phyloP scores from a whole-genome alignment of 2,888 invertebrate genomes.

The Eilema sororculum region DNA sequence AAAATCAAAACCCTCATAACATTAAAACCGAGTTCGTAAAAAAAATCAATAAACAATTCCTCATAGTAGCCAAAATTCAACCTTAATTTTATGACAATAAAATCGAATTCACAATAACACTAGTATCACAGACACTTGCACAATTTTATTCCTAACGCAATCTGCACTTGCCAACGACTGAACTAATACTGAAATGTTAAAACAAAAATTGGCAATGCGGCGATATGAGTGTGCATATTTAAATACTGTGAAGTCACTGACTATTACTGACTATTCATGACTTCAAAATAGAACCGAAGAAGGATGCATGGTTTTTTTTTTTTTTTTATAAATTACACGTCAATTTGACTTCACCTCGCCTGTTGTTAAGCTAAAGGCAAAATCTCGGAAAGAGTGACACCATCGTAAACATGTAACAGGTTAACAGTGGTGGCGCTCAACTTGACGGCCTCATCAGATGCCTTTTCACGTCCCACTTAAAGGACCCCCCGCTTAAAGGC shows the following conservation, averaged over 20 bases:
- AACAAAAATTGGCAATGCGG: constrained; percentile 27
- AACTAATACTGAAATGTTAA: constrained; percentile 34
- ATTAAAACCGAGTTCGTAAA: background rate
- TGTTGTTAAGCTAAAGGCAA: too few species aligned
- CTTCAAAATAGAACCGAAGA: constrained; percentile 15
- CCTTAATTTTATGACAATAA: background rate
- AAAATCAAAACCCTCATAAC: background rate
- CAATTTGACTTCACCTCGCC: too few species aligned
- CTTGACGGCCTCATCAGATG: too few species aligned
- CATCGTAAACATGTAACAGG: too few species aligned
- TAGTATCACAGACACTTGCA: background rate
- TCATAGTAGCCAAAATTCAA: constrained; percentile 20
- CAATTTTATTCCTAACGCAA: constrained; percentile 7
- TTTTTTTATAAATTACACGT: too few species aligned
- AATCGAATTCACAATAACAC: constrained; percentile 17
- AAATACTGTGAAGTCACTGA: constrained; percentile 20
- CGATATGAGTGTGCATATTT: constrained; percentile 15
- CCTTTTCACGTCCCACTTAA: too few species aligned
- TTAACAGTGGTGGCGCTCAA: too few species aligned
- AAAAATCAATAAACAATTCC: constrained; percentile 9
- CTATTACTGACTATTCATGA: constrained; percentile 5
- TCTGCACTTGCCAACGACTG: constrained; percentile 20
- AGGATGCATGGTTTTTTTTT: background rate
- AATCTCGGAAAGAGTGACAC: too few species aligned
- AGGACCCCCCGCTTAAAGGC: too few species aligned